These are phyloP conservation scores for Tortricodes alternella DNA, from an alignment of 2,888 invertebrate species.

Conservation along the genomic window DNA sequence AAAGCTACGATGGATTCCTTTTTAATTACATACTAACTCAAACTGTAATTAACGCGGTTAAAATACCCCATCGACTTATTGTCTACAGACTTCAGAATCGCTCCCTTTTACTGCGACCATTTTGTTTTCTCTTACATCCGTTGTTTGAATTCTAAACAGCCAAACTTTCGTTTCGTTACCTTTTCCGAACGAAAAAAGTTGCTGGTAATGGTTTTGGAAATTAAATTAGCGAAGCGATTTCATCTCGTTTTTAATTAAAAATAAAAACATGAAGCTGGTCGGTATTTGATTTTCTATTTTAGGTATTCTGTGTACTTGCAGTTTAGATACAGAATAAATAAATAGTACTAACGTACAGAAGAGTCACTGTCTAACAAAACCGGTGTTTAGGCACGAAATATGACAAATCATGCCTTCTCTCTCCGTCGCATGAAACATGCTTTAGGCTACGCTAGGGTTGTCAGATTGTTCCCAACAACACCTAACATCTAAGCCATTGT, in stretches of 20 bases:
- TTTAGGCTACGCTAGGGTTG: no score
- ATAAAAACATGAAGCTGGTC: slow-evolving; percentile 28
- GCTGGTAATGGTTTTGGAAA: slow-evolving; percentile 49
- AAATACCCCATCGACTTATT: slow-evolving; percentile 3
- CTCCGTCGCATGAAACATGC: no score
- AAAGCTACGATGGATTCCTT: background rate
- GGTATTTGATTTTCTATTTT: background rate
- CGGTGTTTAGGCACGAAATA: no score
- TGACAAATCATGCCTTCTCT: no score
- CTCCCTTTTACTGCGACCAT: slow-evolving; percentile 46
- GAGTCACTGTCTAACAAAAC: no score
- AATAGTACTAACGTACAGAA: no score
- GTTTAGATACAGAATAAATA: no score
- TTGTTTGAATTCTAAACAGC: slow-evolving; percentile 74
- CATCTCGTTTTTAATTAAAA: slow-evolving; percentile 35
- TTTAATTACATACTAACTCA: background rate
- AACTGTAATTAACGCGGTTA: background rate
- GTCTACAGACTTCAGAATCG: slow-evolving; percentile 3
- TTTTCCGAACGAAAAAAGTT: slow-evolving; percentile 51
- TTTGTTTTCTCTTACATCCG: slow-evolving; percentile 66
- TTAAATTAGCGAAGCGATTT: slow-evolving; percentile 39
- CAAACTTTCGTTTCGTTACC: slow-evolving; percentile 40
- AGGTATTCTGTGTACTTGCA: no score
- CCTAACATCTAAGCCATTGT: no score
- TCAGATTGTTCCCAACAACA: no score